These are phyloP conservation scores for Ceyx erithaca DNA, from an alignment of 2,797 vertebrate genomes.

Conservation along the genomic window DNA sequence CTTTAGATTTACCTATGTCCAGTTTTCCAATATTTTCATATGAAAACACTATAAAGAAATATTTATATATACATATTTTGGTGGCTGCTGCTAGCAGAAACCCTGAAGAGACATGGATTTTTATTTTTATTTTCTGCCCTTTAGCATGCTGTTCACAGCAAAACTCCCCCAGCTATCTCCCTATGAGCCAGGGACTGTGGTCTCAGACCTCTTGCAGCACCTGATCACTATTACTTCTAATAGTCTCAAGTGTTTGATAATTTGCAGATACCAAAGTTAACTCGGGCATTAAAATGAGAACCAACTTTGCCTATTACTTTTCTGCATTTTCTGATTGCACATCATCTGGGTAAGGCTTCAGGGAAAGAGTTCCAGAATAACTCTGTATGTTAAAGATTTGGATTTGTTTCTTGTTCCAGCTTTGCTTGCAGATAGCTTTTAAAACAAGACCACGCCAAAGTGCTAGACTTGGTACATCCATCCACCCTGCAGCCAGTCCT, in stretches of 20 bases:
- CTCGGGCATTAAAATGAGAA: not conserved
- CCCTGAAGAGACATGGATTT: not conserved
- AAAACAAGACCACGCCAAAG: not conserved
- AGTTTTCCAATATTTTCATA: not conserved
- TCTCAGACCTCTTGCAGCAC: not conserved
- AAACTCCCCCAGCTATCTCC: not conserved
- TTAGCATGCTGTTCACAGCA: not conserved
- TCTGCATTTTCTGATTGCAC: not conserved
- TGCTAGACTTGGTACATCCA: not conserved
- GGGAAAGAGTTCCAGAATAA: not conserved
- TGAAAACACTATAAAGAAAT: not conserved
- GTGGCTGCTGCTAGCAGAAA: not conserved
- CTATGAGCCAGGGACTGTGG: not conserved
- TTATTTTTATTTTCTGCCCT: not conserved
- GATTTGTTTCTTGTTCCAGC: not conserved
- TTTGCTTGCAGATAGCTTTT: not conserved
- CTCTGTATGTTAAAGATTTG: not conserved
- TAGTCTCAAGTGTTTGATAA: not conserved
- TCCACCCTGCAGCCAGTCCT: not conserved
- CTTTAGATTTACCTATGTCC: not conserved
- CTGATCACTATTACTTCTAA: not conserved
- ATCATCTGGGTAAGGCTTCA: accelerated
- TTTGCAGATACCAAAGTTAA: not conserved
- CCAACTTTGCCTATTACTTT: not conserved
- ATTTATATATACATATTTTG: not conserved